Percentiles rank a stretch among this genome's conserved stretches.
Evolutionary conservation across 2,888 invertebrate species (phyloP).

Genomic region (Drosophila subquinaria): DNA sequence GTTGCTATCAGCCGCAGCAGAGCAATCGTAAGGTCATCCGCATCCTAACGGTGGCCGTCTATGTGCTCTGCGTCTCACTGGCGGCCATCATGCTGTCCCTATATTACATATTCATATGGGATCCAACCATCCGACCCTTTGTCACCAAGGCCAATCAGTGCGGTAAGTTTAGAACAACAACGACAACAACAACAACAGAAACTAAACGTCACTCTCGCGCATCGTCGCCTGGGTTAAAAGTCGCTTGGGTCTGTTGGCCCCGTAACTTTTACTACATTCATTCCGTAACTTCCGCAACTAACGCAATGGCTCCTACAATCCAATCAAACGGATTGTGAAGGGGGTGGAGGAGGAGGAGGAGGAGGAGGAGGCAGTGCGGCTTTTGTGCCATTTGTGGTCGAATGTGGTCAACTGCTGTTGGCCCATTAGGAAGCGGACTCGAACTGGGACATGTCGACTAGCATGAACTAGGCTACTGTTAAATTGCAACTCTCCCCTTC

Average conservation of each 20-base stretch:
- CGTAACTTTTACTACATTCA: neutral
- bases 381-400: neutral
- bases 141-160: conserved; percentile 85
- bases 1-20: conserved; percentile 89
- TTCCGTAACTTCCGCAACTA: conserved; percentile 7
- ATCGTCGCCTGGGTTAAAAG: neutral
- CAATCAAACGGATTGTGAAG: conserved; percentile 1
- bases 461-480: conserved; percentile 47
- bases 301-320: neutral
- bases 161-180: conserved; percentile 76
- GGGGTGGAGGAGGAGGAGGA: no score
- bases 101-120: conserved; percentile 98
- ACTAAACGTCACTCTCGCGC: neutral
- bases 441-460: conserved; percentile 48
- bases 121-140: conserved; percentile 88
- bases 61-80: conserved; percentile 96
- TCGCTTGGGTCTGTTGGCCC: neutral
- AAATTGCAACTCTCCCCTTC: conserved; percentile 35
- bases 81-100: conserved; percentile 97
- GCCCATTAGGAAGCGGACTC: conserved; percentile 30
- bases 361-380: neutral
- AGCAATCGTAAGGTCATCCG: conserved; percentile 91
- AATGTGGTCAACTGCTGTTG: conserved; percentile 38
- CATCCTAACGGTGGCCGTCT: conserved; percentile 96
- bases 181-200: neutral